phyloP scores from a whole-genome alignment of 2,797 vertebrate species.

The Kryptopterus vitreolus region DNA sequence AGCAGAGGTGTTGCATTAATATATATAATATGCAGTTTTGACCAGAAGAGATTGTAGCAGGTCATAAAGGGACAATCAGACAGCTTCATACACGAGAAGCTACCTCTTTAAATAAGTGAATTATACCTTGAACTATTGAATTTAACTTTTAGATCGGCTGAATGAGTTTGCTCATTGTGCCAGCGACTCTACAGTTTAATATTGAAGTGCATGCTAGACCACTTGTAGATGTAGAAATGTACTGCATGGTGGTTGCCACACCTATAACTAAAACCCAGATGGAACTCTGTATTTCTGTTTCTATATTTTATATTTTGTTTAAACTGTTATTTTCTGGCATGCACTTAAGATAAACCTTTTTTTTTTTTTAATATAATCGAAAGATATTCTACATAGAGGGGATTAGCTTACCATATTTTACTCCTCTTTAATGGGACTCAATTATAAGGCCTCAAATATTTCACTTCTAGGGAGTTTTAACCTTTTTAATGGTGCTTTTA shows the following conservation, averaged over 20 bases:
- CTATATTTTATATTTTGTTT: conserved; percentile 52
- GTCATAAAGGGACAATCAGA: conserved; percentile 53
- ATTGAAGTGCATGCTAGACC: conserved; percentile 54
- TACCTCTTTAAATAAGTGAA: conserved; percentile 40
- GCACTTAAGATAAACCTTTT: conserved; percentile 65
- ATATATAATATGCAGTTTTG: conserved; percentile 47
- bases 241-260: conserved; percentile 69
- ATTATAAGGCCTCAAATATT: conserved; percentile 87
- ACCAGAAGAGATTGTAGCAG: conserved; percentile 48
- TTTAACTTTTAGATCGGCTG: conserved; percentile 39
- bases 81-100: conserved; percentile 49
- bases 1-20: conserved; percentile 36
- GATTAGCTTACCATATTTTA: conserved; percentile 57
- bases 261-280: conserved; percentile 60
- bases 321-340: conserved; percentile 66
- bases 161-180: conserved; percentile 39
- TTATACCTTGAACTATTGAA: conserved; percentile 23
- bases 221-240: conserved; percentile 66
- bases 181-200: conserved; percentile 41
- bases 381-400: conserved; percentile 57
- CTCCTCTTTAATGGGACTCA: conserved; percentile 77
- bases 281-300: conserved; percentile 51
- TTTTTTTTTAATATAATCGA: conserved; percentile 40
- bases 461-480: conserved; percentile 74
- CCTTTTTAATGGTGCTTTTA: conserved; percentile 95